A percentile compares a stretch with the other conserved stretches of the same genome.
phyloP scores from a whole-genome alignment of 2,113 vertebrate species.

The Brienomyrus brachyistius region DNA sequence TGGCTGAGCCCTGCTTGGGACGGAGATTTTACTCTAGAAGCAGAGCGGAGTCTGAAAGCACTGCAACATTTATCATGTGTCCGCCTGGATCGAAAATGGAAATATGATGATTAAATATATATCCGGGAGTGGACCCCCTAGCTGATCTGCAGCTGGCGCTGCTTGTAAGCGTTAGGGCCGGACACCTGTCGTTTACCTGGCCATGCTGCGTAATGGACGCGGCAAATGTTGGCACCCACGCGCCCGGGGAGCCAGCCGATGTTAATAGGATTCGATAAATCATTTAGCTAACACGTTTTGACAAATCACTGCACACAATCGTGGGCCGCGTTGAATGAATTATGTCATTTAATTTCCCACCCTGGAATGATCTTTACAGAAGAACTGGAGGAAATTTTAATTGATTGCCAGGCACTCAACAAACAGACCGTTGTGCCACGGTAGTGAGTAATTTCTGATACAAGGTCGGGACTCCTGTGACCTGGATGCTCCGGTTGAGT shows the following conservation, averaged over 20 bases:
- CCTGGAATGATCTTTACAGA: neutral
- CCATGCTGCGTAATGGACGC: conserved; percentile 6
- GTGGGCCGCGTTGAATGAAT: neutral
- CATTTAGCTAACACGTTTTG: conserved; percentile 9
- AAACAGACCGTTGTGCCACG: neutral
- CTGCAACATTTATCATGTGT: neutral
- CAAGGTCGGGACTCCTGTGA: neutral
- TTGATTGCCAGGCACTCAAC: neutral
- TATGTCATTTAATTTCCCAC: neutral
- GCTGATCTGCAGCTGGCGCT: neutral
- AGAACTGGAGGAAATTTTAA: conserved; percentile 5
- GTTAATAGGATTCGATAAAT: conserved; percentile 16
- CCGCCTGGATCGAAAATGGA: neutral
- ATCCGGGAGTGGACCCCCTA: neutral
- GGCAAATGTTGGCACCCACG: neutral
- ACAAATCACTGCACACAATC: neutral
- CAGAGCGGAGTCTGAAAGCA: neutral
- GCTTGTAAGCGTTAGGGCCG: neutral
- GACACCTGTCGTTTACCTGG: neutral
- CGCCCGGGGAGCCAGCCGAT: conserved; percentile 9
- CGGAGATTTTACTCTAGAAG: neutral
- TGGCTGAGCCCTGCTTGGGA: neutral
- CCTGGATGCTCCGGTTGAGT: neutral
- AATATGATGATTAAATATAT: neutral
- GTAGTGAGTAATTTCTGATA: neutral